Base-by-base conservation (phyloP, 2,113 vertebrate genomes). In the Mastomys coucha region DNA sequence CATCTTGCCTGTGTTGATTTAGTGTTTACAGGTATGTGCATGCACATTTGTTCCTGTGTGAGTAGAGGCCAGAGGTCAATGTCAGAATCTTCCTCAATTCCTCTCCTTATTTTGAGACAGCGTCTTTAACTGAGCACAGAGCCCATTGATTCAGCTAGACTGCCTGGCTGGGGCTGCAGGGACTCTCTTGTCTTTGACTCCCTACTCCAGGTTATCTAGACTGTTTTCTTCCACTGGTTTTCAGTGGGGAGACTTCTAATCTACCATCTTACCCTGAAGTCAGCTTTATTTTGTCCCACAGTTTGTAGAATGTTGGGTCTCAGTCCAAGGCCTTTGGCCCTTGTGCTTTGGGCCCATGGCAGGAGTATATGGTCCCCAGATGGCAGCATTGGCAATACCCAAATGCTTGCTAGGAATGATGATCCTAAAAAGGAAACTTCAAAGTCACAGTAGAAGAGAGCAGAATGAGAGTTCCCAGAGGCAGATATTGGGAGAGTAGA, bases 361-460 rank as follows among this genome's bases (percentile, higher is more conserved):
- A 28, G 42, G 73, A 76, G 73, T 26, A 20, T 76, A 0, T 10
- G 45, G 31, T n/a, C 22, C 26, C 56, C n/a, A 36, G 28, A 3
- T 16, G 16, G 72, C 2, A 39, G 13, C 49, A 42, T 3, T 7
- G 12, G 7, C 2, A 6, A 36, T 1, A 0, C 39, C 39, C 31
- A 58, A 65, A 26, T 3, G 28, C 58, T 45, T 65, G 11, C 3
- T 76, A 33, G 42, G 67, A 82, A 28, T 16, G 28, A 20, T 1
- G 16, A 85, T 24, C 45, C 28, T 69, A 53, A 60, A 91, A 26
- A 16, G 36, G n/a, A 91, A 45, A 11, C 45, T 31, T 45, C 49
- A 56, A 45, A 7, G n/a, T 69, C 75, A 51, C 0, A 36, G 19
- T 26, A 39, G 14, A 51, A 49, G 56, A 85, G 36, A 67, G 28